Conservation (phyloP, 2,888 invertebrate species). For the Fragum whitleyi region DNA sequence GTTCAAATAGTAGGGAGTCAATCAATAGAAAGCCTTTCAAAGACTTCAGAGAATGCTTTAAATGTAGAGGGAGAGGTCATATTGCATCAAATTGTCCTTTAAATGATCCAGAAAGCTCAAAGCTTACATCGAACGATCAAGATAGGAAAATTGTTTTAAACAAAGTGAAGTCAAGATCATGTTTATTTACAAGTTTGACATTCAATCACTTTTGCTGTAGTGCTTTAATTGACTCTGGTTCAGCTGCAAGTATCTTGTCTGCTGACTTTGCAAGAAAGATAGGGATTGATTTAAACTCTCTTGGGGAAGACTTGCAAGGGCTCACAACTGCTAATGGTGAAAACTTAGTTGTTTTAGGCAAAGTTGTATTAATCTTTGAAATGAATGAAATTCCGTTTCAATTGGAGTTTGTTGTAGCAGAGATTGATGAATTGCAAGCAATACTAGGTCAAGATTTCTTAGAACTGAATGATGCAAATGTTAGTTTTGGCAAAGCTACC, state of each 20-base stretch:
- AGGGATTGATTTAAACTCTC: not conserved
- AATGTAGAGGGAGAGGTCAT: constrained; percentile 30
- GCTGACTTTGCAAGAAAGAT: not conserved
- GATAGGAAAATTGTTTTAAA: constrained; percentile 5
- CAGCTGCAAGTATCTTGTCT: not conserved
- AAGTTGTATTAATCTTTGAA: constrained; percentile 22
- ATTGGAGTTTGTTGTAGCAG: constrained; percentile 46
- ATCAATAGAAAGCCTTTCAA: too few relatives aligned
- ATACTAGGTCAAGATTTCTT: too few relatives aligned
- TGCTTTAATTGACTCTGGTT: not conserved
- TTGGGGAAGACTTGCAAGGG: not conserved
- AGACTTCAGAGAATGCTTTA: constrained; percentile 35
- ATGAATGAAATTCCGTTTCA: constrained; percentile 25
- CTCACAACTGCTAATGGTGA: constrained; percentile 39
- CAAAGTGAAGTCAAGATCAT: not conserved
- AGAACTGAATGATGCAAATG: constrained; percentile 36
- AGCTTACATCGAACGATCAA: constrained; percentile 31
- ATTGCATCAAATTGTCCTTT: constrained; percentile 13
- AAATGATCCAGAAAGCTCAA: constrained; percentile 32
- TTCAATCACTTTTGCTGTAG: not conserved
- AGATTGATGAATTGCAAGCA: constrained; percentile 29
- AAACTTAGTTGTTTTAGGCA: constrained; percentile 15
- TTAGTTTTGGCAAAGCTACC: constrained; percentile 38
- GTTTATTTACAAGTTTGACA: not conserved
- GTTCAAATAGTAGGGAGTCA: too few relatives aligned